Percentiles rank a stretch among this genome's conserved stretches.
Conservation (phyloP, 2,888 invertebrate genomes). For the Stictocephala bisonia region DNA sequence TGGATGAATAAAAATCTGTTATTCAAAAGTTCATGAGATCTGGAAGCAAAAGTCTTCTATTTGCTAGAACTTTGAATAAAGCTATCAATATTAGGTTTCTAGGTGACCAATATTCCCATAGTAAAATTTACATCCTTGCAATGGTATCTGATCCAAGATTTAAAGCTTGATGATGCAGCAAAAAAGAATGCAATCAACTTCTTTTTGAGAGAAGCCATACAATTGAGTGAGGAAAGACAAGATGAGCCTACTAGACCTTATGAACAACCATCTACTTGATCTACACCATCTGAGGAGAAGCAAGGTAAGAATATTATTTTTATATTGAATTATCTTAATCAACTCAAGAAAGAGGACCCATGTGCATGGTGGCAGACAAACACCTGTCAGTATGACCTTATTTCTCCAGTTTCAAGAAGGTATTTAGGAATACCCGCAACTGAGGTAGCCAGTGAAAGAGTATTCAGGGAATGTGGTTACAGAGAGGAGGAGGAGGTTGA, state of each 20-base stretch:
- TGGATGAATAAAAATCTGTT: background rate
- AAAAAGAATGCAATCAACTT: background rate
- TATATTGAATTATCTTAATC: background rate
- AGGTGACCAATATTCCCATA: background rate
- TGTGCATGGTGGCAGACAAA: background rate
- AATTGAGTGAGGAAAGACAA: background rate
- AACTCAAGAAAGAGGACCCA: background rate
- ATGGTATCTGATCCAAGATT: slow-evolving; percentile 1
- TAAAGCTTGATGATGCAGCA: background rate
- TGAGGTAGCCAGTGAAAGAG: slow-evolving; percentile 9
- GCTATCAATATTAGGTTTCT: background rate
- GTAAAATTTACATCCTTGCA: background rate
- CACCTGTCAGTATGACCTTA: background rate
- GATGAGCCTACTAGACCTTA: background rate
- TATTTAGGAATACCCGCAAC: slow-evolving; percentile 4
- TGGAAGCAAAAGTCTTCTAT: background rate
- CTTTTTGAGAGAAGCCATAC: background rate
- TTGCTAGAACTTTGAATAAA: background rate
- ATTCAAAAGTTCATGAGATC: background rate
- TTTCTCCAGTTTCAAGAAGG: background rate
- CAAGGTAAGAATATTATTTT: background rate
- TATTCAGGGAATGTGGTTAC: background rate
- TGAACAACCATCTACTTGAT: no score
- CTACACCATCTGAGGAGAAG: background rate
- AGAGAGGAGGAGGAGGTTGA: background rate